Base-by-base conservation (phyloP, 2,113 vertebrate species). In the Canis aureus region DNA sequence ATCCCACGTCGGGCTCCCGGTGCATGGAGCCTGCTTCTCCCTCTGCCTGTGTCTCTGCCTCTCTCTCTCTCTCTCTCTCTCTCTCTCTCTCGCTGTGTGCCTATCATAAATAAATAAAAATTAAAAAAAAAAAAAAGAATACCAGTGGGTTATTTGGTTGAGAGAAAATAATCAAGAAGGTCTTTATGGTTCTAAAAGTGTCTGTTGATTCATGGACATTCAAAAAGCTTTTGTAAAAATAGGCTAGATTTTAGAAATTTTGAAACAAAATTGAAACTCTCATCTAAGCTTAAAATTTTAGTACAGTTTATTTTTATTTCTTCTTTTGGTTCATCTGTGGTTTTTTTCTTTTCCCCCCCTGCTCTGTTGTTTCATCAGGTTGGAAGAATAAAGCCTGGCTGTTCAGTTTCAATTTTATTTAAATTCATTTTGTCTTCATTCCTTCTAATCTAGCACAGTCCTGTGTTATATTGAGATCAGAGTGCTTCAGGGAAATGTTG, bases 361-460 rank as follows among this genome's bases (percentile, higher is more conserved):
- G 53, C 53, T 92, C 83, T 79, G 69, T 53, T 82, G 43, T 94
- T 73, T 95, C 57, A 35, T 95, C 79, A 92, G 88, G n/a, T 96
- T 29, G 79, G 32, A 13, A 94, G 81, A 81, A 32, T 87, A 85
- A 94, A 97, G 85, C 55, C 82, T 53, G 49, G 51, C 94, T 83
- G 91, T 95, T 97, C 96, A 81, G 78, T 98, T 97, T 97, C 96
- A 95, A 67, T 96, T 97, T 95, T 93, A 96, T 93, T 96, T 97
- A 96, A 94, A 96, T 96, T 96, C 96, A 97, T 96, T 98, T 97
- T 91, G 64, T 93, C 71, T 97, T 96, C 71, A 96, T 98, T 96
- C 91, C 22, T 95, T 94, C 88, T 97, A 81, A 97, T 96, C 62
- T 90, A 95, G 85, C 27, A 19, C 38, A 87, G 82, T 80, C 86